These are phyloP conservation scores for Diaperis boleti DNA, from an alignment of 2,888 invertebrate species.

Conservation along the genomic window DNA sequence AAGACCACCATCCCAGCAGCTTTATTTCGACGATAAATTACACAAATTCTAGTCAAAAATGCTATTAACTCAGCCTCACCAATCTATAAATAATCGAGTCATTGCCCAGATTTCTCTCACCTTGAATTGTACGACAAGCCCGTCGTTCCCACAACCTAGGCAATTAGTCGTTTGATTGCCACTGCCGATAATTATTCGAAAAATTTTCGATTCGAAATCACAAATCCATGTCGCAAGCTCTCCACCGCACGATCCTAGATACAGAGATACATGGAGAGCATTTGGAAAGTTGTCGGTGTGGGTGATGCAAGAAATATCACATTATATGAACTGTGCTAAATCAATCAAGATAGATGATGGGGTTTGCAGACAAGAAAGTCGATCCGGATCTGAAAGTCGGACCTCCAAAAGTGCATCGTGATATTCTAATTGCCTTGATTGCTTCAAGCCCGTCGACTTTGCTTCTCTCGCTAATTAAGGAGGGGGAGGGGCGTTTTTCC, in stretches of 20 bases:
- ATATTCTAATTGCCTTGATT: slow-evolving; percentile 17
- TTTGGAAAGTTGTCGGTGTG: slow-evolving; percentile 28
- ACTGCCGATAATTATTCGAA: no score
- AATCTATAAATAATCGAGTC: no score
- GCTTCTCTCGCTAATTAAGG: slow-evolving; percentile 4
- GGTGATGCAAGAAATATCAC: slow-evolving; percentile 20
- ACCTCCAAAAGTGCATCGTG: neutral
- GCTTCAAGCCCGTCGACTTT: slow-evolving; percentile 26
- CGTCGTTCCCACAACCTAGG: no score
- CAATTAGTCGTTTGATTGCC: no score
- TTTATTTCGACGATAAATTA: no score
- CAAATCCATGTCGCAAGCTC: neutral
- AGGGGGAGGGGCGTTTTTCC: neutral
- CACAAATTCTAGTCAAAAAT: no score
- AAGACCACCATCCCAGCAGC: no score
- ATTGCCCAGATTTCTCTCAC: no score
- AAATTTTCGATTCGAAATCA: slow-evolving; percentile 7
- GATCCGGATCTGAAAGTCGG: slow-evolving; percentile 16
- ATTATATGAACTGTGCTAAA: slow-evolving; percentile 11
- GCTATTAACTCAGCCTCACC: no score
- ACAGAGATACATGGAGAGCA: slow-evolving; percentile 10
- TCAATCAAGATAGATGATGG: slow-evolving; percentile 7
- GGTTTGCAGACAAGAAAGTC: slow-evolving; percentile 22
- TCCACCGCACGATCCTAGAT: slow-evolving; percentile 10
- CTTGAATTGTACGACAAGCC: no score